phyloP scores from a whole-genome alignment of 2,888 invertebrate genomes.

The Amblyteles armatorius region DNA sequence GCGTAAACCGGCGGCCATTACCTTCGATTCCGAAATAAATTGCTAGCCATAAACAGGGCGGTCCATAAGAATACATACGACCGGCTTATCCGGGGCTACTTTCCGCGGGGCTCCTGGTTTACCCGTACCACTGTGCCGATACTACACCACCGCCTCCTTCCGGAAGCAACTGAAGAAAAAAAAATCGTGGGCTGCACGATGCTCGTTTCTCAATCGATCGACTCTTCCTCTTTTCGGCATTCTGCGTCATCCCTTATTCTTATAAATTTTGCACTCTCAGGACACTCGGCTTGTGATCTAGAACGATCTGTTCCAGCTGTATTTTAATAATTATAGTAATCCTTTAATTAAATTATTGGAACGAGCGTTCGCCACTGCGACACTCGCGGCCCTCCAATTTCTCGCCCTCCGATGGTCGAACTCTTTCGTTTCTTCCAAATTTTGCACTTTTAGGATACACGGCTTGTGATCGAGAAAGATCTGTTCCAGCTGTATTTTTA shows the following conservation, averaged over 20 bases:
- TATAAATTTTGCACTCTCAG: not conserved
- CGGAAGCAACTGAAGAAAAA: conserved; percentile 20
- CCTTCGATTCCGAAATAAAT: conserved; percentile 84
- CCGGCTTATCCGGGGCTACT: conserved; percentile 77
- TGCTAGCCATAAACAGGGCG: conserved; percentile 83
- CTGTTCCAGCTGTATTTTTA: too few species aligned
- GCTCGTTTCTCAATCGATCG: conserved; percentile 61
- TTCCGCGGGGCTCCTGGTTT: conserved; percentile 50
- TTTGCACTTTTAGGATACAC: too few species aligned
- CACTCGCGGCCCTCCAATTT: conserved; percentile 8
- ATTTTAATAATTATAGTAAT: not conserved
- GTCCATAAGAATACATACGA: conserved; percentile 83
- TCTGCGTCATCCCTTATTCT: conserved; percentile 10
- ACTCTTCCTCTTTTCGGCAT: conserved; percentile 28
- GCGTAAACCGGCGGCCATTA: conserved; percentile 83
- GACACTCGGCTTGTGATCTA: not conserved
- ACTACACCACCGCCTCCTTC: conserved; percentile 29
- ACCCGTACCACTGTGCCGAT: conserved; percentile 49
- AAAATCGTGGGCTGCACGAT: conserved; percentile 45
- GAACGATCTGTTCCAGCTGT: not conserved
- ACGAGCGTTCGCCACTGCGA: not conserved
- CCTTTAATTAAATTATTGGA: not conserved
- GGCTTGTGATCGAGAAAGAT: too few species aligned
- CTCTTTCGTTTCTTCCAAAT: not conserved
- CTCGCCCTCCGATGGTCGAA: conserved; percentile 7